These are phyloP conservation scores for Dolichomitus sp. DNA, from an alignment of 2,888 invertebrate genomes.

Conservation along the genomic window DNA sequence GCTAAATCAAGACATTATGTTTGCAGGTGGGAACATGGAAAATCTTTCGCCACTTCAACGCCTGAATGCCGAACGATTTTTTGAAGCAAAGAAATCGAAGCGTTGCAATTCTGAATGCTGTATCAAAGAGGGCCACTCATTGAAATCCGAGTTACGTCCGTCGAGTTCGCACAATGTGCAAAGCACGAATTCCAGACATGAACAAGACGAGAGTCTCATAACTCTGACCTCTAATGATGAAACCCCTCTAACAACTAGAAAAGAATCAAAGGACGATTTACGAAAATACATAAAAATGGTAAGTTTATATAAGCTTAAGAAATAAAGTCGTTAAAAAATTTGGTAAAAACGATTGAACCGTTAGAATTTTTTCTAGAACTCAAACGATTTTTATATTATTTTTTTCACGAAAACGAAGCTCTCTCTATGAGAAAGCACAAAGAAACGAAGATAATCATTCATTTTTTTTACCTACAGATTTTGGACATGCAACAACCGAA, in stretches of 20 bases:
- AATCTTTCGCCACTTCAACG: slow-evolving; percentile 77
- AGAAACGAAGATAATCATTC: neutral
- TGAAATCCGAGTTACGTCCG: slow-evolving; percentile 72
- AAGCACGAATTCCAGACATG: slow-evolving; percentile 69
- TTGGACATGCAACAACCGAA: slow-evolving; percentile 81
- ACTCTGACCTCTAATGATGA: slow-evolving; percentile 81
- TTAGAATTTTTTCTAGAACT: no score
- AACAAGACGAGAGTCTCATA: slow-evolving; percentile 77
- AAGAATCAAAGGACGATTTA: slow-evolving; percentile 85
- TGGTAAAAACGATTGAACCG: no score
- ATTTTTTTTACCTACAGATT: slow-evolving; percentile 73
- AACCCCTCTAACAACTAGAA: slow-evolving; percentile 83
- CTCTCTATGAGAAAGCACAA: no score
- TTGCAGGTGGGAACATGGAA: slow-evolving; percentile 79
- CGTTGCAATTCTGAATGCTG: slow-evolving; percentile 78
- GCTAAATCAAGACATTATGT: neutral
- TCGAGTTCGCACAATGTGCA: slow-evolving; percentile 65
- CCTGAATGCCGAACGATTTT: slow-evolving; percentile 78
- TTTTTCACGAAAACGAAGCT: no score
- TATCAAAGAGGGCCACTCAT: slow-evolving; percentile 73
- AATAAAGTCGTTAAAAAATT: no score
- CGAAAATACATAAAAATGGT: slow-evolving; percentile 87
- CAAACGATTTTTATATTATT: no score
- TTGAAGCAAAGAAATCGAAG: slow-evolving; percentile 75
- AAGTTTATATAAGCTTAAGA: slow-evolving; percentile 42